Conservation (phyloP, 2,113 vertebrate species). For the Columba livia region DNA sequence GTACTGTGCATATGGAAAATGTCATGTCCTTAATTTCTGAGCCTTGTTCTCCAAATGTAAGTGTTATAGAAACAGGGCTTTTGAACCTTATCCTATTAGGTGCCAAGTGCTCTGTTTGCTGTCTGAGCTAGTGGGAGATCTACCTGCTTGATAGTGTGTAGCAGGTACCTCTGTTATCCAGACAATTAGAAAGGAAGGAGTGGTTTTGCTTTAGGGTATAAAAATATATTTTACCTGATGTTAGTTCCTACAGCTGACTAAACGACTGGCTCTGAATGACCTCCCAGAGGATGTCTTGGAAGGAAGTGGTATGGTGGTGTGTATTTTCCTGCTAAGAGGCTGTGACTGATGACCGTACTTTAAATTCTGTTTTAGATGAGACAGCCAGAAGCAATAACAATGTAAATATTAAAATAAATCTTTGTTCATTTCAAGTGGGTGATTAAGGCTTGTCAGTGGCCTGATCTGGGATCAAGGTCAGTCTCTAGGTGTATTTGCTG, state of each 20-base stretch:
- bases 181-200: not conserved
- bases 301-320: not conserved
- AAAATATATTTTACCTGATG: constrained; percentile 14
- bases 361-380: constrained; percentile 1
- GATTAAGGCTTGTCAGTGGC: not conserved
- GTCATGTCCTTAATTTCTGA: constrained; percentile 38
- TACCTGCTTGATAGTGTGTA: not conserved
- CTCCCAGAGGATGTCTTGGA: constrained; percentile 21
- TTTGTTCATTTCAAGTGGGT: constrained; percentile 1
- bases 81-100: constrained; percentile 6
- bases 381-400: constrained; percentile 1
- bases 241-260: not conserved
- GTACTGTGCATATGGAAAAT: constrained; percentile 34
- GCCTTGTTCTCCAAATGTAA: constrained; percentile 47
- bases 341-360: not conserved
- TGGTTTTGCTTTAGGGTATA: constrained; percentile 4
- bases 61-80: constrained; percentile 16
- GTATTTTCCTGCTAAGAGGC: not conserved
- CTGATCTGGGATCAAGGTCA: not conserved
- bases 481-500: not conserved
- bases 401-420: constrained; percentile 34
- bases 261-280: not conserved
- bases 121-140: not conserved
- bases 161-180: not conserved
- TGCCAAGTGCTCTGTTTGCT: not conserved